Conservation (phyloP, 2,113 vertebrate genomes). For the Salminus brasiliensis region DNA sequence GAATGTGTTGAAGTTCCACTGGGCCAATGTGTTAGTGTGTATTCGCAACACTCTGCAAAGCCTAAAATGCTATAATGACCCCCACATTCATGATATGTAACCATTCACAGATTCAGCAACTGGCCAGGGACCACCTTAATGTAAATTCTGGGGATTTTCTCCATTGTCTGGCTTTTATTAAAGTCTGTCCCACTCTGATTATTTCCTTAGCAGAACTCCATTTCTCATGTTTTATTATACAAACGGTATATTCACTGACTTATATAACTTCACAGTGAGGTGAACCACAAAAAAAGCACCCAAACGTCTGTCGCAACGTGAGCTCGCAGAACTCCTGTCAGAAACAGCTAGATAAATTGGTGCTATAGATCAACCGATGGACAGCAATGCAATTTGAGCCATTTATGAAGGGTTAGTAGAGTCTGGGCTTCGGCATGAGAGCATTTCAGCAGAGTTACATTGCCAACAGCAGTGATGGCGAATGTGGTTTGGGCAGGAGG, state of each 20-base stretch:
- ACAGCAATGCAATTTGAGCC: neutral
- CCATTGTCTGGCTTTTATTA: neutral
- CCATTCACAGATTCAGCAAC: neutral
- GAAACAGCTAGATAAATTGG: neutral
- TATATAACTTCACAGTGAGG: constrained; percentile 34
- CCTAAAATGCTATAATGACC: too few species aligned
- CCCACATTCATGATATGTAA: too few species aligned
- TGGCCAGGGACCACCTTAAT: neutral
- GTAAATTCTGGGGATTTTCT: neutral
- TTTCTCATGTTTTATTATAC: neutral
- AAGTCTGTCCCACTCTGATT: neutral
- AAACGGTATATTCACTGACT: neutral
- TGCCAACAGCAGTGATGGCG: neutral
- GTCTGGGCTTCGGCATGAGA: neutral
- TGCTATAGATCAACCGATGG: constrained; percentile 2
- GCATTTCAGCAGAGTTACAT: neutral
- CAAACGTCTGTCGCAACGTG: constrained; percentile 4
- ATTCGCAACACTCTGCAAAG: neutral
- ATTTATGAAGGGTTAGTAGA: neutral
- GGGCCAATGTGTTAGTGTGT: neutral
- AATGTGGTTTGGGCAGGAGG: neutral
- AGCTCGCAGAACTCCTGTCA: constrained; percentile 1
- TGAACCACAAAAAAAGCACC: constrained; percentile 37
- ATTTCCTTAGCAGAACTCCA: neutral
- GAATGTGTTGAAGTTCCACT: neutral